Evolutionary conservation across 2,888 invertebrate species (phyloP), one percentile per base, ranked within the genome.

Genomic region (Drosophila infuscata): DNA sequence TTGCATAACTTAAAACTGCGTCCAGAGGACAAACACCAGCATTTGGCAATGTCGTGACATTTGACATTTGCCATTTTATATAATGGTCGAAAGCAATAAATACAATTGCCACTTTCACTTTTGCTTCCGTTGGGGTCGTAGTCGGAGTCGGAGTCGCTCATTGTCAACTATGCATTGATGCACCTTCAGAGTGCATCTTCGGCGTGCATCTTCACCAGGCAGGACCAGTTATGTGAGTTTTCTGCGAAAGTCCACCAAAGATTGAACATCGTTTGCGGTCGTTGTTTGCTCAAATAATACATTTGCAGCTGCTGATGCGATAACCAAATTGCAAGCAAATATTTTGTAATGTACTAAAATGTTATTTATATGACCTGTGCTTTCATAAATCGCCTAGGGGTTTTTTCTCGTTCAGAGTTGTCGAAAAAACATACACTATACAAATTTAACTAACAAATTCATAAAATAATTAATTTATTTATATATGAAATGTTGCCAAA

Each of bases 31-130:
- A 65, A 61, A 6, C 30, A 25, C 35, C 43, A 54, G 36, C 65
- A 60, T 68, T 70, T 71, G 70, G 71, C 81, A 68, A 66, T 58
- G 71, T 68, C 71, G 38, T 65, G 83, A 73, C 81, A 68, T 85
- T 82, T 83, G 81, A 74, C 76, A 82, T 85, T 85, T 46, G 46
- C 25, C 46, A 46, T 46, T 82, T 85, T 82, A 78, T 48, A 65
- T 83, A 83, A 83, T 74, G 64, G 43, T 38, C 57, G 43, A 17
- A 38, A 36, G 43, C 58, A 51, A 56, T 57, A 64, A 52, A 43
- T 32, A 63, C 73, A 70, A 57, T 80, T 48, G 72, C 36, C 72
- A 60, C 83, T 85, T 82, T 82, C 81, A 64, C 83, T 85, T 81
- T 78, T 65, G 77, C 75, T 77, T 77, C 79, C 77, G 63, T 41